Evolutionary conservation across 2,888 invertebrate genomes (phyloP), one percentile per base, ranked within the genome.

Genomic region (Calliopum simillimum): DNA sequence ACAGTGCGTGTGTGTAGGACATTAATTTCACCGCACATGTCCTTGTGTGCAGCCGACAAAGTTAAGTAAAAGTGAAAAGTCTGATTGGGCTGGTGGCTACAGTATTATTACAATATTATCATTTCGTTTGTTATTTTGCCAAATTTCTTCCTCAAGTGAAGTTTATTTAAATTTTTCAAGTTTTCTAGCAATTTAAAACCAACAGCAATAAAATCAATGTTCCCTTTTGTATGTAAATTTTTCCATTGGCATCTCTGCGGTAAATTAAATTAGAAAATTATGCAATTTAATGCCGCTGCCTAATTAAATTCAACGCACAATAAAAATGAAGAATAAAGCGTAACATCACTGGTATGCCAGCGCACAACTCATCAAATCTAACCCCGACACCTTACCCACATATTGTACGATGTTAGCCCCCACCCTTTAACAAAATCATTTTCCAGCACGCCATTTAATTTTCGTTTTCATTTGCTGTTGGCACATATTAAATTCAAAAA

Each of bases 401-500:
- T 3, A 56, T n/a, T n/a, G n/a, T n/a, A n/a, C n/a, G 13, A 11
- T 12, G 53, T 12, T 25, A 56, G n/a, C 13, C 25, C 3, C 25
- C 13, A n/a, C 3, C 25, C 43, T 16, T 41, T 8, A 13, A 8
- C 2, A 16, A 43, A 23, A 56, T 14, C 56, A 8, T 13, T 13
- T 19, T 3, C 8, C 53, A 19, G 21, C 12, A 53, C 19, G 53
- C 23, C 56, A 56, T n/a, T 56, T 56, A 56, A 25, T 56, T 56
- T 21, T 33, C 33, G 33, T 33, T 33, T 33, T 56, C 21, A 56
- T 56, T 56, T 56, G 33, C 33, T n/a, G 33, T 33, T 43, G 43
- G 58, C 58, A 59, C 16, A 33, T 33, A 59, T 59, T n/a, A 59
- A 41, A 59, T 59, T 59, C 43, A 43, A 41, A 59, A 43, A 43